Evolutionary conservation across 92 coral and sea anemone genomes (phyloP), one percentile per base, ranked within the genome.

Genomic region (Metridium senile): DNA sequence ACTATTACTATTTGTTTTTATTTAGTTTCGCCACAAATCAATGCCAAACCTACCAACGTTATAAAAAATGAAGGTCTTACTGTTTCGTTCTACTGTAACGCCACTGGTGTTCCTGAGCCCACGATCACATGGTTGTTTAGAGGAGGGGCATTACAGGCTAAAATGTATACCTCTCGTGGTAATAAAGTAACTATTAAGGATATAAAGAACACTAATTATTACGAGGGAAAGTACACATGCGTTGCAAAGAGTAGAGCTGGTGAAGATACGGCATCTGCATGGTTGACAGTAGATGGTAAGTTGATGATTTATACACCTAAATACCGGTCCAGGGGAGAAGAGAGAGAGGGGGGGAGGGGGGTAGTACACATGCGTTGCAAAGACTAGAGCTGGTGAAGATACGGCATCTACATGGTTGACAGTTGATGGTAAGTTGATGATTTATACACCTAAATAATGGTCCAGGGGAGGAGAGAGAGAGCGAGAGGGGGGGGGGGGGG

Each of bases 101-200:
- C 86, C 11, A 62, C 84, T 27, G 92, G 92, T n/a, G 65, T 77
- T 26, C 92, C 92, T 2, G 32, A 65, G 33, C 92, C 92, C 8
- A 17, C n/a, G n/a, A 65, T 88, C 23, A 1, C 86, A 2, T 88
- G 92, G 92, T 33, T 33, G 26, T 78, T 65, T 62, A 49, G 53
- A 13, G 39, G 58, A 19, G 80, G 80, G 29, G 33, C 23, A 11
- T 65, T 68, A 0, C 74, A 83, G 0, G 34, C 26, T 1, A n/a
- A n/a, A n/a, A n/a, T n/a, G n/a, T n/a, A 77, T 59, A 63, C 28
- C 29, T 20, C 45, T 1, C 0, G 30, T 1, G 57, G 68, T 8
- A 77, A 51, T 1, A 76, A 76, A 57, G 26, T 83, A 0, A 53
- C 56, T 10, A 76, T 83, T 18, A 22, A 68, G 11, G 23, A 17